Evolutionary conservation across 1,140 invertebrate species (phyloP), one percentile per base, ranked within the genome.

Genomic region (Potamilus streckersoni): DNA sequence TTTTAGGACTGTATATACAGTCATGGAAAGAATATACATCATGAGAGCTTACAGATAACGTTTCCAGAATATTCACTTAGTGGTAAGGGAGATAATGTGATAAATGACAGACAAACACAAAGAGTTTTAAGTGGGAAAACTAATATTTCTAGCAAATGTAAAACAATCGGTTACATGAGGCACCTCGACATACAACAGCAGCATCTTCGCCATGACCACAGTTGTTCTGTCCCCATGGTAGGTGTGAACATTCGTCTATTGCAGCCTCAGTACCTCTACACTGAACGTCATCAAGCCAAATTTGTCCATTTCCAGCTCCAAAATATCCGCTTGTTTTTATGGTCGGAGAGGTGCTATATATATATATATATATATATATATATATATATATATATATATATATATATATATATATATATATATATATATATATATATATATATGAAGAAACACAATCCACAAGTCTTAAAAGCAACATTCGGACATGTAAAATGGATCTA

Each of bases 181-280:
- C 56, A 74, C 73, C 65, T 65, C 71, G 58, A 68, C 86, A 87
- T 2, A 76, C 70, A 19, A 87, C 82, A 31, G 79, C 83, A 20
- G 79, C 85, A 78, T 92, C 94, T 88, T 95, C 93, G 81, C 92
- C 91, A 19, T 92, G 90, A 23, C 89, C 89, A 82, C 95, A 95
- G 82, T 94, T 93, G 83, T 94, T 93, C 2, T 93, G 90, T 66
- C 93, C 94, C 94, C 94, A 95, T 3, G 94, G 94, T 55, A 92
- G 92, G 82, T 94, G 94, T 61, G 92, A 88, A 85, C 95, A 95
- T 73, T 94, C 92, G 55, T 91, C 90, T 0, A 95, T 77, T 1
- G 92, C 91, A 0, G 91, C 92, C 87, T 95, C 95, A 80, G 93
- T 93, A 12, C 95, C 95, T 0, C 85, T 84, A 82, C 95, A 95